Percentiles rank a stretch among this genome's conserved stretches.
Evolutionary conservation across 2,113 vertebrate species (phyloP).

Genomic region (Neopipo cinnamomea): DNA sequence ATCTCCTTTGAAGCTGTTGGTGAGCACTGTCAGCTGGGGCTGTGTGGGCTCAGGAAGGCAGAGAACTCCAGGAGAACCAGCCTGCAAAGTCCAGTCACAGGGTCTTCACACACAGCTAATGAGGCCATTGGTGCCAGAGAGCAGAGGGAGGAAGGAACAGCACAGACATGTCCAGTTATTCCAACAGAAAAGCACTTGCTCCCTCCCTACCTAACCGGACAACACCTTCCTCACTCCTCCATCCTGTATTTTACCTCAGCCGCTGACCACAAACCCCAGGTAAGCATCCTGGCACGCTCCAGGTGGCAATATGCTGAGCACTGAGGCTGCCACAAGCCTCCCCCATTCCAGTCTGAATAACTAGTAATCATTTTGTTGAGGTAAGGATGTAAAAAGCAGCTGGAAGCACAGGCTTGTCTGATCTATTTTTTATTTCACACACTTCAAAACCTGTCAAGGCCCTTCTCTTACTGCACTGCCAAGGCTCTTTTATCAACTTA

Average conservation of each 20-base stretch:
- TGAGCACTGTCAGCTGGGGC: neutral
- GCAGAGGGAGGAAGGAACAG: neutral
- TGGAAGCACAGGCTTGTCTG: neutral
- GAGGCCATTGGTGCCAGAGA: neutral
- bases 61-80: neutral
- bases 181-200: neutral
- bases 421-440: constrained; percentile 20
- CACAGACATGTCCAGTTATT: neutral
- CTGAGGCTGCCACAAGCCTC: neutral
- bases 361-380: neutral
- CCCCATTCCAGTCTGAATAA: neutral
- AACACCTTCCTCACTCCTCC: neutral
- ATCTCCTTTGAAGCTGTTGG: neutral
- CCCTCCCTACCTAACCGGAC: neutral
- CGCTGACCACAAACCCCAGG: neutral
- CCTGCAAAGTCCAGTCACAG: neutral
- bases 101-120: too few relatives aligned
- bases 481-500: neutral
- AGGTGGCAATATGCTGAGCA: neutral
- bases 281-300: neutral
- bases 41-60: neutral
- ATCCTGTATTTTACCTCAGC: neutral
- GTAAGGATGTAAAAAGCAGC: neutral
- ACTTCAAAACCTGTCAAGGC: constrained; percentile 16
- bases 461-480: neutral